These are phyloP conservation scores for Micoletzkya japonica DNA, from an alignment of 2,888 invertebrate genomes.

Conservation along the genomic window DNA sequence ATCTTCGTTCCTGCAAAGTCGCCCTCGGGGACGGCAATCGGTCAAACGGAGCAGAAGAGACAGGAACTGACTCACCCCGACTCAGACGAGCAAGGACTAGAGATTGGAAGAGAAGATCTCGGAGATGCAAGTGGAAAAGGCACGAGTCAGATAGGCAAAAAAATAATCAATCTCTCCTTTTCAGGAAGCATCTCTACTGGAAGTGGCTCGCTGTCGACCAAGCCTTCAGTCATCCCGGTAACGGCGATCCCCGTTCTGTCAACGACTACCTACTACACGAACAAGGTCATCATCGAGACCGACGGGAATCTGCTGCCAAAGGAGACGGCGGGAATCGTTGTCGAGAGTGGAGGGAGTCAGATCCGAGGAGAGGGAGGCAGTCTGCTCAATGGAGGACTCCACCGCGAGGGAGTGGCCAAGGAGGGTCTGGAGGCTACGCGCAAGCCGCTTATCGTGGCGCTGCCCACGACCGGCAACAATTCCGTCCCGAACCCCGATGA, in stretches of 20 bases:
- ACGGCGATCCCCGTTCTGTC: conserved; percentile 14
- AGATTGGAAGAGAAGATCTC: conserved; percentile 9
- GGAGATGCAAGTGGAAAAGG: not conserved
- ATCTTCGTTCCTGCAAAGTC: not conserved
- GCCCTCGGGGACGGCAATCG: not conserved
- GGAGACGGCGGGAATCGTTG: not conserved
- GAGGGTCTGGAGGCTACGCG: not conserved
- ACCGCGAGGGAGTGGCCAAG: not conserved
- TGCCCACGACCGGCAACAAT: not conserved
- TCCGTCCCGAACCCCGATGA: not conserved
- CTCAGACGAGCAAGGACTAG: conserved; percentile 5
- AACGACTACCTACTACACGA: conserved; percentile 6
- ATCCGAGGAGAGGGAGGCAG: not conserved
- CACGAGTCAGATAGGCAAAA: not conserved
- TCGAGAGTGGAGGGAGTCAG: not conserved
- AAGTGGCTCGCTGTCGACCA: not conserved
- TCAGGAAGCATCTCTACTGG: not conserved
- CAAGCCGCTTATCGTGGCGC: not conserved
- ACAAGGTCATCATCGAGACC: conserved; percentile 6
- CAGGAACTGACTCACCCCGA: too few species aligned
- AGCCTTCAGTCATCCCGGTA: conserved; percentile 13
- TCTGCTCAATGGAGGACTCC: not conserved
- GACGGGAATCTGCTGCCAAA: too few species aligned
- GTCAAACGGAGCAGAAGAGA: not conserved
- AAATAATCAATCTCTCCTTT: not conserved